Evolutionary conservation across 2,113 vertebrate species (phyloP), one percentile per base, ranked within the genome.

Genomic region (Scomber scombrus): DNA sequence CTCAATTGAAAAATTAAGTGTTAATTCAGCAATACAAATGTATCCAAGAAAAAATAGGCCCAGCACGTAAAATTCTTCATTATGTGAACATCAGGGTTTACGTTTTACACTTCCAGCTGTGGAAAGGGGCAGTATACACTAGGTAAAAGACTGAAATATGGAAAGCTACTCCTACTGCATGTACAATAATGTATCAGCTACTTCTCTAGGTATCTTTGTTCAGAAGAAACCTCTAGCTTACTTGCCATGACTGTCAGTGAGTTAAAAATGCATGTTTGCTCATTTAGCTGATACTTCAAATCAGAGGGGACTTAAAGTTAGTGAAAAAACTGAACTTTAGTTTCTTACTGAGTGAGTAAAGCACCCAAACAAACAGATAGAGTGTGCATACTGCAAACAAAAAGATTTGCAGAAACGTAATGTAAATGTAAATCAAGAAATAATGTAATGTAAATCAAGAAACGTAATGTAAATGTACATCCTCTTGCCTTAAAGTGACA

Each of bases 401-500:
- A 57, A 58, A 70, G 43, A 67, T 67, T 29, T 31, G 5, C 29
- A 23, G n/a, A 71, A 21, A 12, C 52, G 3, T 23, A 4, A 40
- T 9, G 7, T 40, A 9, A 40, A 40, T 6, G 1, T 40, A 40
- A 6, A 40, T 15, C 23, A n/a, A n/a, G n/a, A n/a, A n/a, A n/a
- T n/a, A n/a, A n/a, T n/a, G n/a, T n/a, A n/a, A n/a, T n/a, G n/a
- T n/a, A 5, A 34, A 58, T 55, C 26, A 43, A 23, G n/a, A 71
- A 21, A 12, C 52, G 3, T 23, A 4, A 40, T 9, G 7, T 40
- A 9, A 40, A 40, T 6, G 1, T 40, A 40, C 34, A 40, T 15
- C 23, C 29, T 49, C 47, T 51, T 50, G 58, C 29, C 71, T 63
- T 46, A 60, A 68, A 73, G n/a, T 34, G 50, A 68, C 18, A 14